A percentile compares a stretch with the other conserved stretches of the same genome.
Evolutionary conservation across 1,140 invertebrate genomes (phyloP).

Genomic region (Eueides isabella): DNA sequence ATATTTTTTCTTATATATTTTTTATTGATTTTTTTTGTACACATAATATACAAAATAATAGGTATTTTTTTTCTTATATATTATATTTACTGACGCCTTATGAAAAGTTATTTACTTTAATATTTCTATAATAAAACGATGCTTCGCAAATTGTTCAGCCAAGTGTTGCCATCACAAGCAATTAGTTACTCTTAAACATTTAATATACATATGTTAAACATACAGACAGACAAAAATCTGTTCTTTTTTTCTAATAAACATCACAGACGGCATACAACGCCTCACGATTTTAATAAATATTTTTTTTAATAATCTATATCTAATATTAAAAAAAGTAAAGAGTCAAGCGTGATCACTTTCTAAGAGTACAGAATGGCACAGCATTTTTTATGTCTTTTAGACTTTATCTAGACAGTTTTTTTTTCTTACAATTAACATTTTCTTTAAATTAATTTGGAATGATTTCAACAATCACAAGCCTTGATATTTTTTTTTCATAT

Average conservation of each 20-base stretch:
- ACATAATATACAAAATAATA: too few species aligned
- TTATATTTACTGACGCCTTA: too few species aligned
- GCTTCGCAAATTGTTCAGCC: conserved; percentile 26
- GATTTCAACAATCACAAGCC: conserved; percentile 70
- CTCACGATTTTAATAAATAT: conserved; percentile 10
- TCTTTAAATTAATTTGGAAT: conserved; percentile 60
- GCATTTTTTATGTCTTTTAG: conserved; percentile 36
- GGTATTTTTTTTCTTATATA: background rate
- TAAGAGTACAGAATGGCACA: conserved; percentile 39
- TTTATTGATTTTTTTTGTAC: too few species aligned
- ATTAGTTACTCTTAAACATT: conserved; percentile 8
- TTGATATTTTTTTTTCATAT: conserved; percentile 39
- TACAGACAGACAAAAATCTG: conserved; percentile 23
- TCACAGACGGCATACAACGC: conserved; percentile 29
- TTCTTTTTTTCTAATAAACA: conserved; percentile 16
- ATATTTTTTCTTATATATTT: too few species aligned
- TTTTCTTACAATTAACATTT: conserved; percentile 15
- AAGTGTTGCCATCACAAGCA: conserved; percentile 10
- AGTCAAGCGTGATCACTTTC: conserved; percentile 12
- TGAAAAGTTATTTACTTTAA: background rate
- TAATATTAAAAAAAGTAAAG: conserved; percentile 22
- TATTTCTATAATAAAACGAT: background rate
- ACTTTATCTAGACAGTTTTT: conserved; percentile 11
- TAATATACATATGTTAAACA: conserved; percentile 23
- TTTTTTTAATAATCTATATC: conserved; percentile 14